These are phyloP conservation scores for Oncorhynchus kisutch DNA, from an alignment of 2,113 vertebrate species.

Conservation along the genomic window DNA sequence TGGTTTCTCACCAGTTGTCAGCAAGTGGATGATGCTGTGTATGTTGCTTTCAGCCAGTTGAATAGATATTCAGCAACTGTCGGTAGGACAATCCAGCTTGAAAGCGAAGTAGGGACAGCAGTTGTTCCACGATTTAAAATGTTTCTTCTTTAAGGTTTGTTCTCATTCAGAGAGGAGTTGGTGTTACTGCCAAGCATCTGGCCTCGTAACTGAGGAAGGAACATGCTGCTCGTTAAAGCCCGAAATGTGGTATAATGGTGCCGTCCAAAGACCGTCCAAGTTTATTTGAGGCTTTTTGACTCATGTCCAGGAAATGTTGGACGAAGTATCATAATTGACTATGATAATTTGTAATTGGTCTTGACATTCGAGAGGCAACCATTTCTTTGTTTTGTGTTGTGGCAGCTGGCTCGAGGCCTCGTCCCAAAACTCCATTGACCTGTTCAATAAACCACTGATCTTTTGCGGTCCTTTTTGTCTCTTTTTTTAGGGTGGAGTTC, in stretches of 20 bases:
- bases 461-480: slow-evolving; percentile 12
- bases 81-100: too few relatives aligned
- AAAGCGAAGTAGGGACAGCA: too few relatives aligned
- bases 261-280: not conserved
- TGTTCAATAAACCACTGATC: not conserved
- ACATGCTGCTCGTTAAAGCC: slow-evolving; percentile 6
- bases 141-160: not conserved
- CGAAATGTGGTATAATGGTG: not conserved
- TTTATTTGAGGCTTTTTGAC: not conserved
- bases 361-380: not conserved
- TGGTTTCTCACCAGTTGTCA: too few relatives aligned
- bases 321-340: not conserved
- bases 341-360: not conserved
- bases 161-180: not conserved
- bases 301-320: not conserved
- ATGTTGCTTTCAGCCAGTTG: too few relatives aligned
- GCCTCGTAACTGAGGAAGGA: not conserved
- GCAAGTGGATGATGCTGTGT: too few relatives aligned
- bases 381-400: too few relatives aligned
- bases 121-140: not conserved
- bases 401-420: too few relatives aligned
- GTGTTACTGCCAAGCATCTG: slow-evolving; percentile 6
- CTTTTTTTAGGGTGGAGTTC: slow-evolving; percentile 90
- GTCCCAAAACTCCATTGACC: not conserved
- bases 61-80: too few relatives aligned